Conservation (phyloP, 2,113 vertebrate genomes). For the Gnathonemus echidnorhynchus region DNA sequence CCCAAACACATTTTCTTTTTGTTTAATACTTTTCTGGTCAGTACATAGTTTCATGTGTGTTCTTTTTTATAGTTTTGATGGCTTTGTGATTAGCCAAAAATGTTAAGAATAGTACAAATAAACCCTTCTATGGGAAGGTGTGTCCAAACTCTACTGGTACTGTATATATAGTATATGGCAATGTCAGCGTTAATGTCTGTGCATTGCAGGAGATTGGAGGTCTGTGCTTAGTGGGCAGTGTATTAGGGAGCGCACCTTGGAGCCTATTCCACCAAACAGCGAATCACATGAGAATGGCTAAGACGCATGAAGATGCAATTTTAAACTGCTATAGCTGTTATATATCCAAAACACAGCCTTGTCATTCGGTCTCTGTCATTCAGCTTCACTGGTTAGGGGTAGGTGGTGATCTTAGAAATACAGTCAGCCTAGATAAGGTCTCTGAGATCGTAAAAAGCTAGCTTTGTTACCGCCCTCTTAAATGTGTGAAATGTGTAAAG, state of each 20-base stretch:
- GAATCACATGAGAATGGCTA: background rate
- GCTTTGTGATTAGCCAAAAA: background rate
- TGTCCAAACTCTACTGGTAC: background rate
- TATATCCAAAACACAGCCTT: background rate
- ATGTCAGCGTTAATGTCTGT: background rate
- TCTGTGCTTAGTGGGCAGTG: background rate
- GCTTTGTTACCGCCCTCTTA: background rate
- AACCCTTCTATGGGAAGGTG: background rate
- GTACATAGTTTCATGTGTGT: background rate
- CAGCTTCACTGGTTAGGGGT: background rate
- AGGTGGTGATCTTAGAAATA: background rate
- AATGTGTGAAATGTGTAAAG: background rate
- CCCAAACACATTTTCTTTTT: background rate
- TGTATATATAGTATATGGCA: background rate
- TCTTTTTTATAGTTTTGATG: background rate
- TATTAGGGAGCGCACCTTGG: background rate
- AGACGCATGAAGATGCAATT: background rate
- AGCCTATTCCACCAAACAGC: background rate
- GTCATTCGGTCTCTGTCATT: background rate
- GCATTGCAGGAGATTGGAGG: background rate
- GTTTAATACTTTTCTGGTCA: background rate
- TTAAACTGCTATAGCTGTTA: background rate
- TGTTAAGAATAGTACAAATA: background rate
- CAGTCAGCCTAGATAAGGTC: background rate
- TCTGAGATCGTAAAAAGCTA: background rate